Evolutionary conservation across 2,888 invertebrate genomes (phyloP).

Genomic region (Drosophila neutralis): DNA sequence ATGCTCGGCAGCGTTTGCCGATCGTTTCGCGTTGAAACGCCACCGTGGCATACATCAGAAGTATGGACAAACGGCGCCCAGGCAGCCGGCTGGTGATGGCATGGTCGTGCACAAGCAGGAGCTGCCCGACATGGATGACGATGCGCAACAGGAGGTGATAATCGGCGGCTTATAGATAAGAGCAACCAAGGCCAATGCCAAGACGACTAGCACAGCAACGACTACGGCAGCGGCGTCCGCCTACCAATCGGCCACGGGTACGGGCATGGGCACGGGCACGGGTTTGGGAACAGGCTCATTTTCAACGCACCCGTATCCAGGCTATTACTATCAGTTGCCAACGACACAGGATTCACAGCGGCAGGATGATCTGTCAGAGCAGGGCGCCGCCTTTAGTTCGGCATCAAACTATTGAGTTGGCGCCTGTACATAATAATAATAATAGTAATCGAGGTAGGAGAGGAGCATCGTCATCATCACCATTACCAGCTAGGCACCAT

Average conservation of each 20-base stretch:
- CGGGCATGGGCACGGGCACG: constrained; percentile 7
- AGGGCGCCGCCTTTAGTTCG: constrained; percentile 39
- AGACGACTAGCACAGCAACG: constrained; percentile 43
- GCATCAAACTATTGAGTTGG: constrained; percentile 49
- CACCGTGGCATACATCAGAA: constrained; percentile 95
- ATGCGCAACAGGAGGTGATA: constrained; percentile 84
- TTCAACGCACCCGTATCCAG: constrained; percentile 49
- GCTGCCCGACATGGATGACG: constrained; percentile 84
- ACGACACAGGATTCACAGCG: constrained; percentile 43
- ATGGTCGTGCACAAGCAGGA: constrained; percentile 84
- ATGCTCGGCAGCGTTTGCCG: constrained; percentile 94
- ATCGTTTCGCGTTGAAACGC: constrained; percentile 93
- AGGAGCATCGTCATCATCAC: constrained; percentile 55
- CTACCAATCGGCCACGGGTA: constrained; percentile 34
- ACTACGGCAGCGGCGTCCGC: constrained; percentile 46
- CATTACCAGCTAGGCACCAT: constrained; percentile 61
- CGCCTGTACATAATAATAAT: constrained; percentile 49
- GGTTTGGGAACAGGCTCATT: constrained; percentile 19
- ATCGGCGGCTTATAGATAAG: constrained; percentile 84
- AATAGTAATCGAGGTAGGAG: constrained; percentile 9
- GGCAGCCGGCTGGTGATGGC: constrained; percentile 84
- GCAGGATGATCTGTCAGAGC: constrained; percentile 40
- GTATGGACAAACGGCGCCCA: constrained; percentile 87
- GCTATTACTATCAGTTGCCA: constrained; percentile 59
- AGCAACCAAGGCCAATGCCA: constrained; percentile 65